Percentiles rank a stretch among this genome's conserved stretches.
These are phyloP conservation scores for Thripadectes ignobilis DNA, from an alignment of 2,797 vertebrate genomes.

Conservation along the genomic window DNA sequence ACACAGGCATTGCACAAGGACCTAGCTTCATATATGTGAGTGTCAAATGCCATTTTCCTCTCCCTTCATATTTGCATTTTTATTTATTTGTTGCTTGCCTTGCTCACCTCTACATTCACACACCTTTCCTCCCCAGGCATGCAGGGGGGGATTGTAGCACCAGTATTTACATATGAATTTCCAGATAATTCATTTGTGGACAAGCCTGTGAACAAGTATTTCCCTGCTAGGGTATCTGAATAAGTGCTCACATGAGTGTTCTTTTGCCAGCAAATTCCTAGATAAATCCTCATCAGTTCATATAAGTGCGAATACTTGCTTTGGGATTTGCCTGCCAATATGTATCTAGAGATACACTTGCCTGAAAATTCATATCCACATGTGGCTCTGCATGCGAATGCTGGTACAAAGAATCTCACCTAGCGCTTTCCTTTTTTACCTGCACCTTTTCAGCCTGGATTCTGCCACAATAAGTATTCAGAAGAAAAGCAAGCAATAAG, in stretches of 20 bases:
- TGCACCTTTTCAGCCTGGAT: slow-evolving; percentile 43
- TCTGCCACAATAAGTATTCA: slow-evolving; percentile 16
- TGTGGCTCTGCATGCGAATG: slow-evolving; percentile 33
- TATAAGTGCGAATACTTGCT: slow-evolving; percentile 36
- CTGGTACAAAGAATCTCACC: slow-evolving; percentile 31
- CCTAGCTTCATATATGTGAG: accelerated
- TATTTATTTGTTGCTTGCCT: neutral
- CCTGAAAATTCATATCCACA: slow-evolving; percentile 48
- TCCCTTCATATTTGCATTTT: neutral
- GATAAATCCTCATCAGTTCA: slow-evolving; percentile 59
- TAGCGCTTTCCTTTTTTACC: neutral
- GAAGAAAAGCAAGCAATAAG: slow-evolving; percentile 24
- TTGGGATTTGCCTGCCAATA: slow-evolving; percentile 59
- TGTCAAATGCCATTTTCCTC: neutral
- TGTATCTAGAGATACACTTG: neutral
- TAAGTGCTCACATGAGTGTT: slow-evolving; percentile 10
- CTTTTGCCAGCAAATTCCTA: slow-evolving; percentile 41
- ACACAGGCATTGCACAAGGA: accelerated
- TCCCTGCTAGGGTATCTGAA: slow-evolving; percentile 2
- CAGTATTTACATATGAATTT: neutral
- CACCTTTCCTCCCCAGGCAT: neutral
- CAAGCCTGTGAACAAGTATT: slow-evolving; percentile 29
- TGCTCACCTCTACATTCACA: neutral
- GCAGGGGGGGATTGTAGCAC: neutral
- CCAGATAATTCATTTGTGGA: neutral